A percentile compares a stretch with the other conserved stretches of the same genome.
Evolutionary conservation across 2,888 invertebrate species (phyloP).

Genomic region (Ennomos quercinarius): DNA sequence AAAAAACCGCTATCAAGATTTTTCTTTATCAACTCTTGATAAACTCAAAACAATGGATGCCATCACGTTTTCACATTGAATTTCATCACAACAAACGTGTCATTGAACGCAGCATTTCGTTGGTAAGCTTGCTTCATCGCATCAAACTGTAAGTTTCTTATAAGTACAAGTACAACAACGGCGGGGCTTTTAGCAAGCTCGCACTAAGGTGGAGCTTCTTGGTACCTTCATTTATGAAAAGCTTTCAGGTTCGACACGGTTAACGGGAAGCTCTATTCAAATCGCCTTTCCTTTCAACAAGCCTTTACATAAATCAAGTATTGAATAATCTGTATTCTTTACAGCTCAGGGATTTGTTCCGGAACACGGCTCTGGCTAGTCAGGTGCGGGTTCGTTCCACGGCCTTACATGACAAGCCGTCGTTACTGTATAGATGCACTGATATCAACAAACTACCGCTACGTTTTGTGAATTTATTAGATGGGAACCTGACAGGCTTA

Average conservation of each 20-base stretch:
- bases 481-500: slow-evolving; percentile 40
- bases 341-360: slow-evolving; percentile 53
- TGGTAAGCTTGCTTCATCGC: slow-evolving; percentile 51
- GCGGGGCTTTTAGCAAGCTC: slow-evolving; percentile 69
- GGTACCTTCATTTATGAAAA: slow-evolving; percentile 77
- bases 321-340: slow-evolving; percentile 70
- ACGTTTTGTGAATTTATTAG: slow-evolving; percentile 39
- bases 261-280: slow-evolving; percentile 77
- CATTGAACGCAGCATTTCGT: slow-evolving; percentile 44
- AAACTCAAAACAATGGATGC: no score
- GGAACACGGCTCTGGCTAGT: slow-evolving; percentile 34
- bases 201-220: slow-evolving; percentile 64
- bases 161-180: slow-evolving; percentile 50
- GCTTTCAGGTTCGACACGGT: slow-evolving; percentile 77
- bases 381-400: slow-evolving; percentile 27
- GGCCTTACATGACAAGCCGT: slow-evolving; percentile 34
- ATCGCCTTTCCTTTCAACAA: slow-evolving; percentile 70
- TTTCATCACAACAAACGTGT: slow-evolving; percentile 38
- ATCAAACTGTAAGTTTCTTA: slow-evolving; percentile 67
- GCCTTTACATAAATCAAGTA: slow-evolving; percentile 74
- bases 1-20: no score
- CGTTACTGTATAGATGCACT: slow-evolving; percentile 38
- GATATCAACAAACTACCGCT: slow-evolving; percentile 35
- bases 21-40: no score
- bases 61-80: no score